Evolutionary conservation across 1,140 invertebrate genomes (phyloP).

Genomic region (Gerris buenoi): DNA sequence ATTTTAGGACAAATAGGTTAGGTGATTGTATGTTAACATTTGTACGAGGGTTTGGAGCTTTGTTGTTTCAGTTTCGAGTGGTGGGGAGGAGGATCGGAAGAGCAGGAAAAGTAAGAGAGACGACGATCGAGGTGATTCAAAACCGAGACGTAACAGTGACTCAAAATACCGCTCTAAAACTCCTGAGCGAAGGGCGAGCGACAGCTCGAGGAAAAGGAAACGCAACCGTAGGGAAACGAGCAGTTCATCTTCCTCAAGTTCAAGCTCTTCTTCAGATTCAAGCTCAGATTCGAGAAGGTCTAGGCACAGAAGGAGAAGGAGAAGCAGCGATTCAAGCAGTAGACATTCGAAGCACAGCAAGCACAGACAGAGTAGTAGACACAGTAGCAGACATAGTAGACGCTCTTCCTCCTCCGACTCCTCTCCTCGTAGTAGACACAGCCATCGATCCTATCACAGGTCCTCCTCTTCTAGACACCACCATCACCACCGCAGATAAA

Average conservation of each 20-base stretch:
- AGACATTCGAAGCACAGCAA: background rate
- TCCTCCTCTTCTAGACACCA: conserved; percentile 1
- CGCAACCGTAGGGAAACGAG: background rate
- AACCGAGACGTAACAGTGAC: background rate
- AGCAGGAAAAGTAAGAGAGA: background rate
- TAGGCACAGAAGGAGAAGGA: conserved; percentile 2
- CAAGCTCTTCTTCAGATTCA: background rate
- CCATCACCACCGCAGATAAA: conserved; percentile 2
- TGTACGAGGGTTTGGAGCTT: background rate
- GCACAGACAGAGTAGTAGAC: background rate
- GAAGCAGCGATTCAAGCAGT: background rate
- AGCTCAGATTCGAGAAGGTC: background rate
- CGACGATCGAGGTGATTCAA: background rate
- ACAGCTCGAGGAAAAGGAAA: background rate
- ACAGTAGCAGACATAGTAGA: background rate
- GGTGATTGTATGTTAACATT: background rate
- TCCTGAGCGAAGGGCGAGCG: background rate
- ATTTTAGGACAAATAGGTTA: background rate
- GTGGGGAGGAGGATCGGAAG: background rate
- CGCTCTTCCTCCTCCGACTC: background rate
- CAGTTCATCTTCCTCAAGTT: background rate
- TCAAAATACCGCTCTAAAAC: background rate
- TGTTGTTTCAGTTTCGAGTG: background rate
- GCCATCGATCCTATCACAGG: background rate
- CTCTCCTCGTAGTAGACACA: background rate